Base-by-base conservation (phyloP, 2,888 invertebrate genomes). In the Euzophera pinguis region DNA sequence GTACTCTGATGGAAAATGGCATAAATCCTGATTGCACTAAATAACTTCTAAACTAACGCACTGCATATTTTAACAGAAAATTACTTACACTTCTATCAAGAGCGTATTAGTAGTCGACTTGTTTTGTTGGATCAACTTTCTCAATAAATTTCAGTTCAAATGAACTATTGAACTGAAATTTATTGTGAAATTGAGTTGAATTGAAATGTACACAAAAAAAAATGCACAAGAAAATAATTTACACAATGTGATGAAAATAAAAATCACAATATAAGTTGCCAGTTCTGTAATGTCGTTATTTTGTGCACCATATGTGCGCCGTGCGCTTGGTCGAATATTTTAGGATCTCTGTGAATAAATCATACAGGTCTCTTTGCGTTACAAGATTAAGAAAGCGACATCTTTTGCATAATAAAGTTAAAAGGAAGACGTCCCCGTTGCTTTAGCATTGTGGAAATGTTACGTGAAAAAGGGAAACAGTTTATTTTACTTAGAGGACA, bases 271-370 rank as follows among this genome's bases (percentile, higher is more conserved):
- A n/a, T 22, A 22, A 42, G 22, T n/a, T 7, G 14, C 14, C n/a
- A 22, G 3, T 16, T 16, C 14, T 39, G 13, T 39, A 4, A 16
- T 39, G 13, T 7, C 12, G 0, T 17, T 43, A 43, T 43, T 43
- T 42, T 29, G n/a, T 16, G n/a, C 27, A 22, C 27, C 22, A 29
- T 43, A 8, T 43, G 42, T 42, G 42, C 32, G 7, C 38, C 38
- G 16, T 14, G 14, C 39, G 39, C 14, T 14, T 39, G 14, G 16
- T 39, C 39, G 39, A 39, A 39, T 38, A 14, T 39, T 16, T 39
- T 16, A 39, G 39, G 14, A 63, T 73, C 73, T 70, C 67, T 65
- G 65, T 71, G 71, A 76, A 82, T 82, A 81, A 76, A 78, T 78
- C 72, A 81, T 66, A 63, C 58, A 52, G 61, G 57, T 57, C 60